Percentiles rank a stretch among this genome's conserved stretches.
phyloP scores from a whole-genome alignment of 2,113 vertebrate genomes.

The Phylloscopus trochilus region DNA sequence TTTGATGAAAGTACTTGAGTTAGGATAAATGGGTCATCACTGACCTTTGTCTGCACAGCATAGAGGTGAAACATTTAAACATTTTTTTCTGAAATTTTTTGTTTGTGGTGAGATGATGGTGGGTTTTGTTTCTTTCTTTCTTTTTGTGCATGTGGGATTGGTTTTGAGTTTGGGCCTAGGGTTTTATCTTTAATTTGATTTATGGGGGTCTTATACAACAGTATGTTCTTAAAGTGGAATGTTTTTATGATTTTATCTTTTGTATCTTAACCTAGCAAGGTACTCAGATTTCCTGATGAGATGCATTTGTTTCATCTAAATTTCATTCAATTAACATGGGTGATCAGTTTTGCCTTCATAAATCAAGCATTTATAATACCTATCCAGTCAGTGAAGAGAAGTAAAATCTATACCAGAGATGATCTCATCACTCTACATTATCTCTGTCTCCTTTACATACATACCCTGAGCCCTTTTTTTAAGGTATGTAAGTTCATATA shows the following conservation, averaged over 20 bases:
- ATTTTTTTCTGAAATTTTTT: background rate
- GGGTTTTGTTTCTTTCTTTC: rapidly evolving
- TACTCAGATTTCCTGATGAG: background rate
- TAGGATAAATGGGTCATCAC: background rate
- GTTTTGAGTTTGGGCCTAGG: background rate
- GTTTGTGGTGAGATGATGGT: background rate
- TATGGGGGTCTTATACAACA: background rate
- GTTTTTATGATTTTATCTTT: background rate
- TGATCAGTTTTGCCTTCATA: background rate
- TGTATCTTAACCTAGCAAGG: background rate
- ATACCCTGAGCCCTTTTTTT: background rate
- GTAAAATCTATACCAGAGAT: background rate
- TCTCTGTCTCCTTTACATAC: background rate
- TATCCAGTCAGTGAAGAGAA: background rate
- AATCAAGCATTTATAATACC: background rate
- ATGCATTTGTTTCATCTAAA: background rate
- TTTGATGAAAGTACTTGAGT: background rate
- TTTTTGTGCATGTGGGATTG: background rate
- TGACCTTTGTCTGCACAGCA: background rate
- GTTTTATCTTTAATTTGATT: background rate
- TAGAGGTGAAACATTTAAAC: background rate
- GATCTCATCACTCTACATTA: background rate
- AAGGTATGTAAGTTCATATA: background rate
- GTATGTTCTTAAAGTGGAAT: background rate
- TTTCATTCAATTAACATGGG: background rate